Percentiles rank a stretch among this genome's conserved stretches.
phyloP scores from a whole-genome alignment of 2,113 vertebrate species.

The Hippocampus barbouri region DNA sequence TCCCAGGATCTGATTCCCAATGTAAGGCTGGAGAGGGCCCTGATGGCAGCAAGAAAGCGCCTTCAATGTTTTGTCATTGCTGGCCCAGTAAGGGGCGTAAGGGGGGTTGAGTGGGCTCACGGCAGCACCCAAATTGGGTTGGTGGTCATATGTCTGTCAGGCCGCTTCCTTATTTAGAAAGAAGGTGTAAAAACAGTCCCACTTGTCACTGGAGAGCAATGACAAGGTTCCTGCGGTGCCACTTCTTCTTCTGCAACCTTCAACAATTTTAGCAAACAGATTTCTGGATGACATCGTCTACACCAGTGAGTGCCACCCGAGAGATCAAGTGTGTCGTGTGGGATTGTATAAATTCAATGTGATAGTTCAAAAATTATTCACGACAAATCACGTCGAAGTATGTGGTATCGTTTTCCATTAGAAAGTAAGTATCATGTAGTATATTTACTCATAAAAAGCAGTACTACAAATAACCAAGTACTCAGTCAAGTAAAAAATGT shows the following conservation, averaged over 20 bases:
- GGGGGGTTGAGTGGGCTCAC: conserved; percentile 57
- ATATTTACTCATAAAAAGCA: too few species aligned
- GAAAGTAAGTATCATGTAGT: too few species aligned
- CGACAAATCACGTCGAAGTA: neutral
- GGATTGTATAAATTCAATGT: neutral
- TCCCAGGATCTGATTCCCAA: conserved; percentile 66
- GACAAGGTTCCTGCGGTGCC: conserved; percentile 62
- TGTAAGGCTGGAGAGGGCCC: conserved; percentile 45
- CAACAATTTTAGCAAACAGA: conserved; percentile 44
- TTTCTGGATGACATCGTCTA: neutral
- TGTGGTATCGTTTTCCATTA: neutral
- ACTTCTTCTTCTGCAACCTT: conserved; percentile 58
- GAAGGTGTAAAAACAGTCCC: conserved; percentile 81
- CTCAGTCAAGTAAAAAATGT: too few species aligned
- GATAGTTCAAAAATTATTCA: neutral
- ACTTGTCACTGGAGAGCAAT: conserved; percentile 78
- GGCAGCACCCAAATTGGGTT: conserved; percentile 76
- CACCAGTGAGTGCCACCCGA: neutral
- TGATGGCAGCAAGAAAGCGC: conserved; percentile 27
- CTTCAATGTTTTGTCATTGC: conserved; percentile 60
- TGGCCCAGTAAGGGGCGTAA: conserved; percentile 45
- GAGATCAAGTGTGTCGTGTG: neutral
- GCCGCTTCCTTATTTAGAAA: conserved; percentile 86
- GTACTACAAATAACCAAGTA: too few species aligned
- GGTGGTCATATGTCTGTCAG: conserved; percentile 71